Base-by-base conservation (phyloP, 2,113 vertebrate species). In the Ammodytes marinus region DNA sequence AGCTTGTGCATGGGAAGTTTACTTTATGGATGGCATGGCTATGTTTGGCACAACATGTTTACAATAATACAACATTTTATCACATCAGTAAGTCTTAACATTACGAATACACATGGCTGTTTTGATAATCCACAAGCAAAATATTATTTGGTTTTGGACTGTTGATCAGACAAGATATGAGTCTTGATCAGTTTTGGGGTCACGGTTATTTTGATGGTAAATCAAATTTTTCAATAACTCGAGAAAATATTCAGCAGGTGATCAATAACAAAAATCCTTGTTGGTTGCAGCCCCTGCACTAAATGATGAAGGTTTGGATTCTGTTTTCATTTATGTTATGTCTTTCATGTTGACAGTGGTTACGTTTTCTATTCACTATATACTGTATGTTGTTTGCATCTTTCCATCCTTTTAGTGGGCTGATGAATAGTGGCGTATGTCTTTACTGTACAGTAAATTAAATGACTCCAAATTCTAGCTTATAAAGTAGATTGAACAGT, bases 371-470 rank as follows among this genome's bases (percentile, higher is more conserved):
- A 9, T 69, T 64, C 50, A 64, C 45, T 71, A 10, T 39, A 15
- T 66, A n/a, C n/a, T n/a, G n/a, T n/a, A 9, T 8, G 7, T 9
- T 39, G 27, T 50, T 57, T n/a, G 4, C n/a, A 43, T 52, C 39
- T 8, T 58, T 64, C 17, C 42, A 15, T 59, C 9, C 4, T 17
- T 37, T 64, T 46, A 6, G 37, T 17, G 1, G 53, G 8, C 42
- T 53, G 2, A 47, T 43, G 8, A 12, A 3, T 40, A 7, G 8
- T 13, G 8, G 35, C 4, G 15, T 19, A 55, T 15, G 49, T 63
- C n/a, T 58, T 53, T 66, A 43, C 53, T 27, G 46, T 61, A 13
- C n/a, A 65, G 47, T 57, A 15, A 69, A 42, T 64, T 5, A 66
- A 71, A 57, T 17, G 42, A 8, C 17, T 57, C 37, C 10, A 64